Percentiles rank a stretch among this genome's conserved stretches.
These are phyloP conservation scores for Pollenia labialis DNA, from an alignment of 2,888 invertebrate genomes.

Conservation along the genomic window DNA sequence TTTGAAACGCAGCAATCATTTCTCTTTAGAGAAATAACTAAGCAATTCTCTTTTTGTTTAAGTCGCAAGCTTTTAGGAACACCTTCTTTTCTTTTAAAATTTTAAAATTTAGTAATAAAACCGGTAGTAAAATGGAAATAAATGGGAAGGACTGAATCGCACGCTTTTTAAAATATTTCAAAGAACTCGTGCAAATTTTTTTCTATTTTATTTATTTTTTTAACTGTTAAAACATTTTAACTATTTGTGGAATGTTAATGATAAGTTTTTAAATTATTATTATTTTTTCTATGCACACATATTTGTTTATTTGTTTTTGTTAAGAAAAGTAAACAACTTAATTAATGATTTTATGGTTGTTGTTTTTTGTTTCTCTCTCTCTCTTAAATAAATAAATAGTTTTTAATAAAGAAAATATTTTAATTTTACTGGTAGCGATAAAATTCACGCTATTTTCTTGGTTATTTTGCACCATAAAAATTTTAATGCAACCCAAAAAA, in stretches of 20 bases:
- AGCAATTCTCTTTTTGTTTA: too few species aligned
- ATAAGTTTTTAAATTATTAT: slow-evolving; percentile 31
- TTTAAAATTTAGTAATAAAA: too few species aligned
- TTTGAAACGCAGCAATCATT: too few species aligned
- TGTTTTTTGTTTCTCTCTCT: neutral
- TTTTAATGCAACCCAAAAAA: too few species aligned
- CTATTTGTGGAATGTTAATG: slow-evolving; percentile 36
- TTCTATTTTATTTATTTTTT: neutral
- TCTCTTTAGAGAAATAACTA: too few species aligned
- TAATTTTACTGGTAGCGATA: neutral
- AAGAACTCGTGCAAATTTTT: too few species aligned
- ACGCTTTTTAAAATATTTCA: too few species aligned
- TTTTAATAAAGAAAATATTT: slow-evolving; percentile 2
- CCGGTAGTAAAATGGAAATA: too few species aligned
- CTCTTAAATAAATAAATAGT: neutral
- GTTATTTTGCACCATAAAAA: too few species aligned
- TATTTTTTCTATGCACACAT: neutral
- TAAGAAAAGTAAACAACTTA: slow-evolving; percentile 56
- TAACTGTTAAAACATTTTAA: slow-evolving; percentile 1
- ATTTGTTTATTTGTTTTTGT: neutral
- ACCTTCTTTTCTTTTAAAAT: too few species aligned
- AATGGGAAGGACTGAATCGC: too few species aligned
- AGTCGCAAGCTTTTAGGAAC: too few species aligned
- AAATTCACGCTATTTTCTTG: neutral
- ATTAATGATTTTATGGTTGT: slow-evolving; percentile 41